These are phyloP conservation scores for Parnassius orleans DNA, from an alignment of 2,888 invertebrate species.

Conservation along the genomic window DNA sequence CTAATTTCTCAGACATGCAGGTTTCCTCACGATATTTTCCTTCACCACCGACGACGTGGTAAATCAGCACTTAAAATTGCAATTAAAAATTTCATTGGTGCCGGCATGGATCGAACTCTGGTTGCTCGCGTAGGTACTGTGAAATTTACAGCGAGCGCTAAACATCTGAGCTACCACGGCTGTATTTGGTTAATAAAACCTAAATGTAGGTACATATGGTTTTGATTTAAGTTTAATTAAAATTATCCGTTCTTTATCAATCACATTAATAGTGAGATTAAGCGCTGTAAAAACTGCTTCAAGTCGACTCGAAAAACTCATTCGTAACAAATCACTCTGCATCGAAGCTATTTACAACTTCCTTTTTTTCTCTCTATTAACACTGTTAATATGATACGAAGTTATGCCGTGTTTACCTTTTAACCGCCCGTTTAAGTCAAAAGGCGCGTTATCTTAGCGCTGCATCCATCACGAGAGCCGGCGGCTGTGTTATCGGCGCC, in stretches of 20 bases:
- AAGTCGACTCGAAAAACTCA: not conserved
- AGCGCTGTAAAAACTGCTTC: not conserved
- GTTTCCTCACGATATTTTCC: too few relatives aligned
- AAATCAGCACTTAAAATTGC: too few relatives aligned
- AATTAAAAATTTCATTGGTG: too few relatives aligned
- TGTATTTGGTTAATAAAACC: not conserved
- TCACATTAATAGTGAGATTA: not conserved
- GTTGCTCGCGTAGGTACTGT: too few relatives aligned
- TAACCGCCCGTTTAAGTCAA: slow-evolving; percentile 27
- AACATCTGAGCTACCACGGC: too few relatives aligned
- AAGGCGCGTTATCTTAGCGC: slow-evolving; percentile 28
- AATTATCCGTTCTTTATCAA: not conserved
- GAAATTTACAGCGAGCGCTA: too few relatives aligned
- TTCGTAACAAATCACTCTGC: not conserved
- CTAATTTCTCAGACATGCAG: too few relatives aligned
- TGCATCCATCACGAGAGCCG: slow-evolving; percentile 34
- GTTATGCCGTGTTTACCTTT: slow-evolving; percentile 26
- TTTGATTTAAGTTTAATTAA: not conserved
- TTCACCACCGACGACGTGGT: too few relatives aligned
- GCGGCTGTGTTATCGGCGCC: slow-evolving; percentile 42
- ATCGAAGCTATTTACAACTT: not conserved
- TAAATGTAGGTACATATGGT: too few relatives aligned
- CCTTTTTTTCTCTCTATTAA: slow-evolving; percentile 12
- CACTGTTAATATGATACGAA: slow-evolving; percentile 6
- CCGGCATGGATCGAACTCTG: too few relatives aligned